phyloP scores from a whole-genome alignment of 2,888 invertebrate genomes.

The Gandaritis pyraliata region DNA sequence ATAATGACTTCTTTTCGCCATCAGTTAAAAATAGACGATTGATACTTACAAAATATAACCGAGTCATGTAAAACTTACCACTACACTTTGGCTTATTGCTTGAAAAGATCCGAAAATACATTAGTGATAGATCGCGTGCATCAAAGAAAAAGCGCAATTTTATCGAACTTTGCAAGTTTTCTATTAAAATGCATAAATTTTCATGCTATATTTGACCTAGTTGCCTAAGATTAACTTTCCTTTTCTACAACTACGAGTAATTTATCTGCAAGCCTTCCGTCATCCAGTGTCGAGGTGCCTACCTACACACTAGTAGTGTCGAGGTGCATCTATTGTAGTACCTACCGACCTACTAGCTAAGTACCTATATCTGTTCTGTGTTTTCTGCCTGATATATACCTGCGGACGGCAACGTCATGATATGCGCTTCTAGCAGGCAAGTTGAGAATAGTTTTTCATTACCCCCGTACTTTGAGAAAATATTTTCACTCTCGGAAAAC shows the following conservation, averaged over 20 bases:
- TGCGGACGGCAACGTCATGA: slow-evolving; percentile 3
- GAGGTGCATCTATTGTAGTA: too few relatives aligned
- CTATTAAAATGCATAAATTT: slow-evolving; percentile 6
- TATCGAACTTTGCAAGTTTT: slow-evolving; percentile 14
- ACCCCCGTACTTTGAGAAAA: background rate
- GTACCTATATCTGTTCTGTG: background rate
- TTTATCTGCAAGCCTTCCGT: slow-evolving; percentile 19
- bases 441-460: too few relatives aligned
- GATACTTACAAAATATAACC: background rate
- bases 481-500: too few relatives aligned
- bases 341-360: too few relatives aligned
- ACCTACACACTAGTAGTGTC: too few relatives aligned
- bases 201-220: slow-evolving; percentile 13
- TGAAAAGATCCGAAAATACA: background rate
- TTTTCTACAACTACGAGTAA: slow-evolving; percentile 23
- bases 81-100: too few relatives aligned
- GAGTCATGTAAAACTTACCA: background rate
- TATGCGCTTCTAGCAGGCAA: too few relatives aligned
- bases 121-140: slow-evolving; percentile 9
- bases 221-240: slow-evolving; percentile 16
- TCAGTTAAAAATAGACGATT: too few relatives aligned
- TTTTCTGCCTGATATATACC: slow-evolving; percentile 20
- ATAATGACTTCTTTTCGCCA: too few relatives aligned
- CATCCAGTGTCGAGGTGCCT: slow-evolving; percentile 20
- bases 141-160: slow-evolving; percentile 1